Percentiles rank a stretch among this genome's conserved stretches.
phyloP scores from a whole-genome alignment of 2,797 vertebrate genomes.

The Myotis findleyi region DNA sequence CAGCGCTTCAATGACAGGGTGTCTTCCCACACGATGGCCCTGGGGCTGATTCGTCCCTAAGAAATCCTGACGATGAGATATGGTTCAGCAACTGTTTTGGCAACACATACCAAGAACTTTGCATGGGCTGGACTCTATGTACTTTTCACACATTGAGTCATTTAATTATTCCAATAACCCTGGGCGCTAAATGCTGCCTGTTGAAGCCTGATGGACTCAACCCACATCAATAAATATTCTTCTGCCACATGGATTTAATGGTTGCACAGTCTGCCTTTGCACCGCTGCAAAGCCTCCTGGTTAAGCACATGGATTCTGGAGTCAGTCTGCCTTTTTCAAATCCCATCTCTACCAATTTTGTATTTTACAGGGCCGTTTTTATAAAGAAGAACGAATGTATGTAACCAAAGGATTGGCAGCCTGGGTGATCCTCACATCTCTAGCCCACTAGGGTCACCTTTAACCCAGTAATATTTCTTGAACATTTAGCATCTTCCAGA shows the following conservation, averaged over 20 bases:
- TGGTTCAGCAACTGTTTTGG: neutral
- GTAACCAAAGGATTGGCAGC: neutral
- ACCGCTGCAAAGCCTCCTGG: neutral
- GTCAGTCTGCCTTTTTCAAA: conserved; percentile 10
- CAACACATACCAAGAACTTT: neutral
- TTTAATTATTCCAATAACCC: neutral
- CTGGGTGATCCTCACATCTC: neutral
- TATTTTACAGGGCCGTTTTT: neutral
- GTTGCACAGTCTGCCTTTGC: neutral
- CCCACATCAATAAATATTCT: neutral
- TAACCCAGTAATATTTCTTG: neutral
- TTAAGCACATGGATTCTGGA: neutral
- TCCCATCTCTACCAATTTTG: neutral
- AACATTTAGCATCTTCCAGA: neutral
- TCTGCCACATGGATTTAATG: neutral
- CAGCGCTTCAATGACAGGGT: neutral
- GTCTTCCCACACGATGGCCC: neutral
- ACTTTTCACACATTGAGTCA: neutral
- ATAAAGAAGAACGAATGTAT: neutral
- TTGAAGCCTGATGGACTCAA: neutral
- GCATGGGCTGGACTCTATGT: neutral
- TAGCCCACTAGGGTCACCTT: neutral
- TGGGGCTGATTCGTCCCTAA: neutral
- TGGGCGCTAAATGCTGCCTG: neutral
- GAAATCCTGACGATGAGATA: neutral